These are phyloP conservation scores for Otolemur crassicaudatus DNA, from an alignment of 2,797 vertebrate species.

Conservation along the genomic window DNA sequence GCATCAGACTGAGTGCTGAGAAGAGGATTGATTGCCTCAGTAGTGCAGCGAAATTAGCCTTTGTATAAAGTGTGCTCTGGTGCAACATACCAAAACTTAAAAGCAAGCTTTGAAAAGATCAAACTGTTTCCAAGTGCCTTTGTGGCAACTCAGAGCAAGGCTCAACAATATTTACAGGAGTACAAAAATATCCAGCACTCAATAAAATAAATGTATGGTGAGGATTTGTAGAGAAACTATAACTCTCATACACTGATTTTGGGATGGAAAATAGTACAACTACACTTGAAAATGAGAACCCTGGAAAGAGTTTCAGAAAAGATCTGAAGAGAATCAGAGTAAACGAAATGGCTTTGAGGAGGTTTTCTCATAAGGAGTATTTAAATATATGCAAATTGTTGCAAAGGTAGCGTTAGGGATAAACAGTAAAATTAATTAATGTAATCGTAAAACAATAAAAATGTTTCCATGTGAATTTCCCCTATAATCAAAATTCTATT, in stretches of 20 bases:
- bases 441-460: background rate
- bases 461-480: background rate
- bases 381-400: background rate
- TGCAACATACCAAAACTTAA: background rate
- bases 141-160: background rate
- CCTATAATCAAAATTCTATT: background rate
- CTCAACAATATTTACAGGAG: conserved; percentile 7
- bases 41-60: background rate
- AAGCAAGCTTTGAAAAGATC: background rate
- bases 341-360: background rate
- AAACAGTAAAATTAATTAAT: background rate
- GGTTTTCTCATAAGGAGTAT: background rate
- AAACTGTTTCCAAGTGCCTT: conserved; percentile 17
- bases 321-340: background rate
- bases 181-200: background rate
- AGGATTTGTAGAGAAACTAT: background rate
- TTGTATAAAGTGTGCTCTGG: conserved; percentile 31
- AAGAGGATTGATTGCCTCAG: background rate
- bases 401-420: background rate
- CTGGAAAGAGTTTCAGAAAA: background rate
- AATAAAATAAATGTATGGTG: background rate
- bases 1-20: background rate
- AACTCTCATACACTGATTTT: background rate
- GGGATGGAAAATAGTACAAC: conserved; percentile 2
- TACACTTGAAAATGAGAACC: conserved; percentile 18